Conservation (phyloP, 2,888 invertebrate genomes). For the Hemicrepidius hirtus region DNA sequence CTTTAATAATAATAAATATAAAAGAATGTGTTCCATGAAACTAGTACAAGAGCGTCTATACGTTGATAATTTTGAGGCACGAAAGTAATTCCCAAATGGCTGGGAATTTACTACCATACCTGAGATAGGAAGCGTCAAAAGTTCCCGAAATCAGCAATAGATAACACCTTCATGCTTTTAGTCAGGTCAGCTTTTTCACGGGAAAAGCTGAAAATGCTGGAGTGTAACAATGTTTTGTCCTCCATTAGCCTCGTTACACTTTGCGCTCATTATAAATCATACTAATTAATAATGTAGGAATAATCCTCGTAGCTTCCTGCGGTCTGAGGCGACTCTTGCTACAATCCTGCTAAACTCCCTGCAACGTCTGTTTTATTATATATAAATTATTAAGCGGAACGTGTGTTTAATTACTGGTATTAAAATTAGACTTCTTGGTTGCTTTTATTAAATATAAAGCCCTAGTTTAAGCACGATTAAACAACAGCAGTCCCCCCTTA, state of each 20-base stretch:
- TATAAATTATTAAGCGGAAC: conserved; percentile 38
- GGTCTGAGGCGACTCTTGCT: conserved; percentile 43
- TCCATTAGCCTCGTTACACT: conserved; percentile 45
- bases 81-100: conserved; percentile 10
- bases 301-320: conserved; percentile 60
- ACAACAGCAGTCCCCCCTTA: no score
- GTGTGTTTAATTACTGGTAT: conserved; percentile 41
- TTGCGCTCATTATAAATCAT: conserved; percentile 58
- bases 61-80: conserved; percentile 1
- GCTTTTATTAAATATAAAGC: not conserved
- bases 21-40: no score
- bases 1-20: no score
- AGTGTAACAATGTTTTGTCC: conserved; percentile 26
- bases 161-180: conserved; percentile 24
- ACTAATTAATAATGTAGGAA: conserved; percentile 62
- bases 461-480: no score
- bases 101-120: conserved; percentile 9
- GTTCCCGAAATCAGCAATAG: conserved; percentile 15
- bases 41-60: no score
- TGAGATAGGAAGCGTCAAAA: conserved; percentile 17
- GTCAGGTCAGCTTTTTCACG: conserved; percentile 7
- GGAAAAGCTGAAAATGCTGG: conserved; percentile 16
- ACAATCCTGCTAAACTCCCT: conserved; percentile 39
- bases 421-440: conserved; percentile 17
- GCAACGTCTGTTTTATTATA: conserved; percentile 38